A percentile compares a stretch with the other conserved stretches of the same genome.
Conservation (phyloP, 1,140 invertebrate genomes). For the Wiebesia pumilae region DNA sequence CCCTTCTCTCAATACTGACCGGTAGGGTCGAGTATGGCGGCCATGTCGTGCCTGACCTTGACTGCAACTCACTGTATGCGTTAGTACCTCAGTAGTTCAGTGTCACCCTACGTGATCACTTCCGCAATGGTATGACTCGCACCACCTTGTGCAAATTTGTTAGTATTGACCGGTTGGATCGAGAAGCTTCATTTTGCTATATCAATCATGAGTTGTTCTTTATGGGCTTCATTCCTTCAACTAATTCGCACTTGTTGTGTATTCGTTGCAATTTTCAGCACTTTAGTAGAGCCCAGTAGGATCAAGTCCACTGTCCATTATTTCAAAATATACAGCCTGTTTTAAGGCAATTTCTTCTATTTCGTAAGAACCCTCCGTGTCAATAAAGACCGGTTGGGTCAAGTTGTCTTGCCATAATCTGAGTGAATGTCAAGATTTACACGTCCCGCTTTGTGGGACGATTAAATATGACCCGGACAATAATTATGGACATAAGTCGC, state of each 20-base stretch:
- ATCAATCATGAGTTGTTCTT: not conserved
- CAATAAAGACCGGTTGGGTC: conserved; percentile 73
- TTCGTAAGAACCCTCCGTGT: conserved; percentile 51
- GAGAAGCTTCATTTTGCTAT: conserved; percentile 54
- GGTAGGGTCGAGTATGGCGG: conserved; percentile 59
- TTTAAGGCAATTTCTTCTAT: not conserved
- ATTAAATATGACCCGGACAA: not conserved
- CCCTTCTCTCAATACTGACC: conserved; percentile 58
- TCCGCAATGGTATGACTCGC: conserved; percentile 40
- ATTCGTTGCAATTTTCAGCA: conserved; percentile 15
- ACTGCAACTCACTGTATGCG: not conserved
- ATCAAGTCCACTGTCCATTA: conserved; percentile 67
- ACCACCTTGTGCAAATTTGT: conserved; percentile 16
- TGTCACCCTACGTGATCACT: conserved; percentile 15
- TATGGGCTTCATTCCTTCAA: not conserved
- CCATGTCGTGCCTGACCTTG: conserved; percentile 51
- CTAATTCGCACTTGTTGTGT: not conserved
- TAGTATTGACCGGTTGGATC: conserved; percentile 67
- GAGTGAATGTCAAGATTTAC: not conserved
- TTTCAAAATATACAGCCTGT: conserved; percentile 49
- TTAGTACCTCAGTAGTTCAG: conserved; percentile 9
- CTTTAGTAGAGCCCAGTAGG: conserved; percentile 70
- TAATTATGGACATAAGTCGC: conserved; percentile 18
- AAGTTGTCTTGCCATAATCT: conserved; percentile 66
- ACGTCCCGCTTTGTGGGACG: not conserved